Conservation (phyloP, 92 coral and sea anemone genomes). For the Epizoanthus rinbou region DNA sequence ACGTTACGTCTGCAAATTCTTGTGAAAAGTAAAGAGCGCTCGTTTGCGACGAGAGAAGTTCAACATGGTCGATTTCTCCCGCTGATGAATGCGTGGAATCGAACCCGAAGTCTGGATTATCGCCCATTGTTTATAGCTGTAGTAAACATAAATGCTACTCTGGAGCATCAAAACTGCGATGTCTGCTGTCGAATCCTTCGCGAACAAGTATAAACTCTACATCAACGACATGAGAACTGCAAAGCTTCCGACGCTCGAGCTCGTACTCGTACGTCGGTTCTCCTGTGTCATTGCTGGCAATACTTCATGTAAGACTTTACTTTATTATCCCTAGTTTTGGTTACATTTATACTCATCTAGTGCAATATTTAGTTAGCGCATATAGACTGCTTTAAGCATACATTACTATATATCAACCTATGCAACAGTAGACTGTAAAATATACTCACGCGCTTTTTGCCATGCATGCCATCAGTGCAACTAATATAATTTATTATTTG, state of each 20-base stretch:
- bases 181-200: background rate
- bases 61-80: slow-evolving; percentile 97
- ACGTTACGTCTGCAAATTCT: slow-evolving; percentile 92
- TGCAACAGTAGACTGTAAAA: no score
- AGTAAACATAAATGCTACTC: background rate
- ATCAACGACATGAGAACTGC: background rate
- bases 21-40: slow-evolving; percentile 82
- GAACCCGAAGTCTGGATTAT: slow-evolving; percentile 69
- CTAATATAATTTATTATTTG: no score
- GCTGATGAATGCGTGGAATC: slow-evolving; percentile 57
- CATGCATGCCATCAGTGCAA: no score
- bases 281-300: no score
- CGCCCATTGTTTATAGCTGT: slow-evolving; percentile 62
- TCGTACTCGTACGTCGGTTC: no score
- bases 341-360: no score
- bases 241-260: no score
- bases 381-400: no score
- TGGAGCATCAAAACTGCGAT: background rate
- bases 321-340: no score
- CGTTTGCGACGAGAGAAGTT: slow-evolving; percentile 90
- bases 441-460: no score
- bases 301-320: no score
- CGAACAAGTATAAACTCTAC: background rate
- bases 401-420: background rate
- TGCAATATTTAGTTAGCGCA: no score